These are phyloP conservation scores for Spea hammondii DNA, from an alignment of 2,797 vertebrate species.

Conservation along the genomic window DNA sequence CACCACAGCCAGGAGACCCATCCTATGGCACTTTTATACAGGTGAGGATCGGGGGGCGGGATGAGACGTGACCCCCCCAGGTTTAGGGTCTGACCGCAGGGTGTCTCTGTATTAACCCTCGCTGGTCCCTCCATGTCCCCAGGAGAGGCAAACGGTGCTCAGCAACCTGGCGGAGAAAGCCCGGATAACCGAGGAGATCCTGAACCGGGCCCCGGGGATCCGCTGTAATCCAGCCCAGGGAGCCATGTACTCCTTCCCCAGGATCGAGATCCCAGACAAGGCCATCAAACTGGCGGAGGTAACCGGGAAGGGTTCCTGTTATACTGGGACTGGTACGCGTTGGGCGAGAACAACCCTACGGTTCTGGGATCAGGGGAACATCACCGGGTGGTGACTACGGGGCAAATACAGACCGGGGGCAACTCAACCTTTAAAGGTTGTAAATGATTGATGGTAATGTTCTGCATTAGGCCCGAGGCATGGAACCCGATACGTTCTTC, in stretches of 20 bases:
- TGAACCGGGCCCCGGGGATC: slow-evolving; percentile 79
- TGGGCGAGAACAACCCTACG: no score
- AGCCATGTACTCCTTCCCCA: slow-evolving; percentile 88
- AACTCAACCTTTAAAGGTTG: neutral
- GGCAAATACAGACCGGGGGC: no score
- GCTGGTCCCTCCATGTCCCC: neutral
- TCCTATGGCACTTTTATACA: neutral
- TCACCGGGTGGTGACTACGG: no score
- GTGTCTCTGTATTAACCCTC: no score
- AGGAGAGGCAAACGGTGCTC: slow-evolving; percentile 78
- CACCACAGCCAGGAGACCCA: neutral
- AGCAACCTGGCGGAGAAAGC: slow-evolving; percentile 76
- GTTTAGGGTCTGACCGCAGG: no score
- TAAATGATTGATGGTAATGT: neutral
- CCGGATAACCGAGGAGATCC: slow-evolving; percentile 72
- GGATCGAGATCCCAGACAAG: slow-evolving; percentile 73
- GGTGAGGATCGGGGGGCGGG: slow-evolving; percentile 2
- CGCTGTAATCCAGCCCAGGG: slow-evolving; percentile 87
- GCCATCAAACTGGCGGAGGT: slow-evolving; percentile 80
- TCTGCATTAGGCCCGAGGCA: slow-evolving; percentile 29
- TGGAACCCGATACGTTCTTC: slow-evolving; percentile 70
- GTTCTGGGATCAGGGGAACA: no score
- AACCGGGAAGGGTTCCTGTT: neutral
- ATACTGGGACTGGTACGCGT: no score
- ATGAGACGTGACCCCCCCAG: neutral